phyloP scores from a whole-genome alignment of 2,113 vertebrate genomes.

The Mionectes macconnelli region DNA sequence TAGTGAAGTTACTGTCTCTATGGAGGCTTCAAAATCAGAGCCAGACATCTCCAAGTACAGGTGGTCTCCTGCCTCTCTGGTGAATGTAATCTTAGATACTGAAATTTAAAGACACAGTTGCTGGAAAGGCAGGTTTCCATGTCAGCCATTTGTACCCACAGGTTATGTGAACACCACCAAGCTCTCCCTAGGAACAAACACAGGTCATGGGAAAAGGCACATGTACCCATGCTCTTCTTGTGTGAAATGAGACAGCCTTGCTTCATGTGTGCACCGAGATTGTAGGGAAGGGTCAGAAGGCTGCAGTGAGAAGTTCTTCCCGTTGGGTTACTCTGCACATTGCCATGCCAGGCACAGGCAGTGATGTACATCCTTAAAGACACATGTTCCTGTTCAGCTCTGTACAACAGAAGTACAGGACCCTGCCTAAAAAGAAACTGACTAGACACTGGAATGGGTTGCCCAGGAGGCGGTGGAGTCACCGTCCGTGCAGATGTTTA shows the following conservation, averaged over 20 bases:
- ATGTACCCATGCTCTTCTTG: fast-evolving
- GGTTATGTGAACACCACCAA: neutral
- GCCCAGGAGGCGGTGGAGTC: neutral
- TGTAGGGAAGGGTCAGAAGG: neutral
- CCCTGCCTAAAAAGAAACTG: neutral
- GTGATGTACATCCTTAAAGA: neutral
- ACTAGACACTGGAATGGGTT: neutral
- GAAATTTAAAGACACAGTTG: neutral
- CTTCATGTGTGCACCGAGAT: neutral
- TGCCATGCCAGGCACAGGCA: fast-evolving
- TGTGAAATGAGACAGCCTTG: neutral
- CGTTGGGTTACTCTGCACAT: neutral
- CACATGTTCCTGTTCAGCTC: neutral
- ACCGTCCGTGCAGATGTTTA: too few relatives aligned
- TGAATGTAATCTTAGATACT: neutral
- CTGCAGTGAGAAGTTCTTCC: neutral
- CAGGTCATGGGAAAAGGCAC: neutral
- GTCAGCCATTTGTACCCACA: neutral
- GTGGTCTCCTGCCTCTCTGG: neutral
- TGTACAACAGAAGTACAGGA: neutral
- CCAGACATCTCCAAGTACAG: neutral
- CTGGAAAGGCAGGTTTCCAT: neutral
- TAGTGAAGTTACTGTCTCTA: neutral
- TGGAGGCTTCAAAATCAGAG: neutral
- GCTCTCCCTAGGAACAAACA: neutral